A percentile compares a stretch with the other conserved stretches of the same genome.
These are phyloP conservation scores for Erethizon dorsatum DNA, from an alignment of 2,797 vertebrate genomes.

Conservation along the genomic window DNA sequence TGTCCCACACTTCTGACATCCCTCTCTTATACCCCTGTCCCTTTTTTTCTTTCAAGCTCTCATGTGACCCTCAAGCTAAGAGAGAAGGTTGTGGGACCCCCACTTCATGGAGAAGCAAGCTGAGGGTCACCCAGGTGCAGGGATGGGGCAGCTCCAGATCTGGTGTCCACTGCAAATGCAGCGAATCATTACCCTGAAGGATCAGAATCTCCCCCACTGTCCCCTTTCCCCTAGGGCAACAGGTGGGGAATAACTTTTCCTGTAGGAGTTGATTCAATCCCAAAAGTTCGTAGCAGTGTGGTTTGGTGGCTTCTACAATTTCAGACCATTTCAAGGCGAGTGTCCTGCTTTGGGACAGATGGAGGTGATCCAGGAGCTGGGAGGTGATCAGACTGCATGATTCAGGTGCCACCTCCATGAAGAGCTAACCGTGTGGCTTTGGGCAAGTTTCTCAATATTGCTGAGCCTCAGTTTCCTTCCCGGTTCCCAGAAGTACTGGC, in stretches of 20 bases:
- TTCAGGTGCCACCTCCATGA: fast-evolving
- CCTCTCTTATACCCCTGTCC: no score
- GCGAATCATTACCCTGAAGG: neutral
- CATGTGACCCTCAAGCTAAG: neutral
- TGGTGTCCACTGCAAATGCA: neutral
- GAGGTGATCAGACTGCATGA: fast-evolving
- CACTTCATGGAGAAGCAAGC: neutral
- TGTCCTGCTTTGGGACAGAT: fast-evolving
- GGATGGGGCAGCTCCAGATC: neutral
- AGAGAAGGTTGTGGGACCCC: neutral
- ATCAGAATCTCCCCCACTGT: neutral
- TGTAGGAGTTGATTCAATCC: neutral
- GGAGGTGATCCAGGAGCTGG: fast-evolving
- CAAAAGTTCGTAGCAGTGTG: neutral
- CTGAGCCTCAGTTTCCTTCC: neutral
- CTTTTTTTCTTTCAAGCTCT: neutral
- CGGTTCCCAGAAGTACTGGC: neutral
- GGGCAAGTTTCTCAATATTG: neutral
- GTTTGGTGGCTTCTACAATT: neutral
- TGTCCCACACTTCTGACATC: fast-evolving
- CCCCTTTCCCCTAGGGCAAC: neutral
- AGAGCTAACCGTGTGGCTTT: fast-evolving
- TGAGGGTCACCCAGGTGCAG: neutral
- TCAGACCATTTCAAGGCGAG: neutral
- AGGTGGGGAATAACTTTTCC: neutral